phyloP scores from a whole-genome alignment of 2,888 invertebrate genomes.

The Drosophila infuscata region DNA sequence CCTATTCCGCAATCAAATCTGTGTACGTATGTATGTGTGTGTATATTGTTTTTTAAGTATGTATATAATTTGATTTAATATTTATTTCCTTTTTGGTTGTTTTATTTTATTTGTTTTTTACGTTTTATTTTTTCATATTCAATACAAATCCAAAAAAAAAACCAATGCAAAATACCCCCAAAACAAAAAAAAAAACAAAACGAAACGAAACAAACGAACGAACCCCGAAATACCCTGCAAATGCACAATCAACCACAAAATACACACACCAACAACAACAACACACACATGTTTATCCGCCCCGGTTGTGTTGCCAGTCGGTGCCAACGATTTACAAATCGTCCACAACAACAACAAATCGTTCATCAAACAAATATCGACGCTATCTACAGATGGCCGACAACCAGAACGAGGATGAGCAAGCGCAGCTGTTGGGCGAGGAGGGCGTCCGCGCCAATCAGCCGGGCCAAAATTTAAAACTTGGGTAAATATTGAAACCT shows the following conservation, averaged over 20 bases:
- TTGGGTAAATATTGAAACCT: constrained; percentile 92
- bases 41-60: constrained; percentile 36
- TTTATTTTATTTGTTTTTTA: constrained; percentile 52
- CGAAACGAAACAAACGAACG: constrained; percentile 18
- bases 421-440: constrained; percentile 97
- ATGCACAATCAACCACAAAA: constrained; percentile 41
- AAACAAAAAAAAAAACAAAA: not conserved
- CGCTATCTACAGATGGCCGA: constrained; percentile 95
- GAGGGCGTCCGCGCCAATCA: constrained; percentile 94
- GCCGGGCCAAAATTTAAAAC: constrained; percentile 96
- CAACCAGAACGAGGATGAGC: constrained; percentile 97
- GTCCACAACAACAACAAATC: constrained; percentile 51
- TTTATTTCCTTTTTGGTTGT: constrained; percentile 47
- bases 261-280: constrained; percentile 27
- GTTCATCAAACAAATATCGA: constrained; percentile 84
- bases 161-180: constrained; percentile 38
- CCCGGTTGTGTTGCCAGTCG: constrained; percentile 87
- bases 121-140: constrained; percentile 61
- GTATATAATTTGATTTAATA: constrained; percentile 42
- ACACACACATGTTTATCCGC: constrained; percentile 32
- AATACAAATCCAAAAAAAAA: constrained; percentile 35
- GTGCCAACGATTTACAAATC: constrained; percentile 86
- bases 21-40: constrained; percentile 11
- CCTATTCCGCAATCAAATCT: not conserved
- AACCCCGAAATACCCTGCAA: constrained; percentile 37